phyloP scores from a whole-genome alignment of 2,113 vertebrate species.

The Cynopterus brachyotis region DNA sequence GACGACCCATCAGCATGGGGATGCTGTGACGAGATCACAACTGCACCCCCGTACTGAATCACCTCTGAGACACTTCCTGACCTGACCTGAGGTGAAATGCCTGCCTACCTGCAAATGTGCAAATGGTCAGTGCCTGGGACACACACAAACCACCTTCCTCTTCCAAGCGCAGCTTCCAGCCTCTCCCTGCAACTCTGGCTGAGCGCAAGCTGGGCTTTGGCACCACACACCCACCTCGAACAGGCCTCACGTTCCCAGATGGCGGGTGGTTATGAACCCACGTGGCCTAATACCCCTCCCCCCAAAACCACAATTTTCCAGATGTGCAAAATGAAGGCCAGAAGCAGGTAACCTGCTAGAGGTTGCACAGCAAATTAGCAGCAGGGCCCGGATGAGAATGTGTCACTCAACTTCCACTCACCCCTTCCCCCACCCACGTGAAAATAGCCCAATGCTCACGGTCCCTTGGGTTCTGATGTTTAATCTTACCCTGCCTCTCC shows the following conservation, averaged over 20 bases:
- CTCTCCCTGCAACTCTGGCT: background rate
- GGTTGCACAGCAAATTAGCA: background rate
- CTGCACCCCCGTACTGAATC: accelerated
- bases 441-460: background rate
- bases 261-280: no score
- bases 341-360: background rate
- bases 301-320: background rate
- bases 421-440: accelerated
- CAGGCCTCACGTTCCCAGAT: background rate
- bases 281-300: background rate
- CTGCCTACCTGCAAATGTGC: background rate
- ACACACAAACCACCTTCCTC: no score
- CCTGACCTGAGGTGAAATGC: background rate
- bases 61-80: background rate
- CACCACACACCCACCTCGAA: accelerated
- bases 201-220: background rate
- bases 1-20: background rate
- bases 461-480: background rate
- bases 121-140: background rate
- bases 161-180: no score
- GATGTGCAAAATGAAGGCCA: background rate
- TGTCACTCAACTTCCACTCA: background rate
- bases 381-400: background rate
- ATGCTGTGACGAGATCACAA: background rate
- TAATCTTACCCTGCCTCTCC: background rate